Percentiles rank a stretch among this genome's conserved stretches.
Conservation (phyloP, 2,113 vertebrate genomes). For the Albula glossodonta region DNA sequence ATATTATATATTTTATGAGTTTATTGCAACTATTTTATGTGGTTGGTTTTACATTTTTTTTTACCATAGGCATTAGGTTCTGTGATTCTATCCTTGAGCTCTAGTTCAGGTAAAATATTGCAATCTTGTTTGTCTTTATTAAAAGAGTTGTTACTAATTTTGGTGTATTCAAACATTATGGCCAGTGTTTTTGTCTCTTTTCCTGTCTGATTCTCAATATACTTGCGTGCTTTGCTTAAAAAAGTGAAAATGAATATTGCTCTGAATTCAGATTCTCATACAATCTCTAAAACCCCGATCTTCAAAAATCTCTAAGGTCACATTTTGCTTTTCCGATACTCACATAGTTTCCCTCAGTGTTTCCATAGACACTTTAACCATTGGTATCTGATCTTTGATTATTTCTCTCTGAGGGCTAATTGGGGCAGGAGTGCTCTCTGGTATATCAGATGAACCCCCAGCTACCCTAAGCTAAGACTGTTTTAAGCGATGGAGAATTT, state of each 20-base stretch:
- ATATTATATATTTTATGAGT: no score
- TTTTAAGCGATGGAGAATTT: not conserved
- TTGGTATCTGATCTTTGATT: not conserved
- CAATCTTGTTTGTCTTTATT: no score
- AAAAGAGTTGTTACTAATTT: not conserved
- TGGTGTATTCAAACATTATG: no score
- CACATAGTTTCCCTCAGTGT: not conserved
- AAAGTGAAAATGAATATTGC: no score
- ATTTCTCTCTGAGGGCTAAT: not conserved
- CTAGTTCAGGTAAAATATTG: not conserved
- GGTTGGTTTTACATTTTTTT: no score
- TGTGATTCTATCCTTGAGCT: not conserved
- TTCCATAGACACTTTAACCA: not conserved
- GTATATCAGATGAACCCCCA: not conserved
- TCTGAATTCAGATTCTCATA: no score
- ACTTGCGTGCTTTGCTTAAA: no score
- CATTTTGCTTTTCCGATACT: not conserved
- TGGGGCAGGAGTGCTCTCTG: not conserved
- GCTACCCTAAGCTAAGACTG: not conserved
- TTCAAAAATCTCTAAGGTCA: no score
- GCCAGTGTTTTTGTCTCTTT: no score
- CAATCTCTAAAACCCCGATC: no score
- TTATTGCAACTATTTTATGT: no score
- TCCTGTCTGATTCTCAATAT: no score
- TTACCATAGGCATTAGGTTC: not conserved